phyloP scores from a whole-genome alignment of 2,888 invertebrate species.

The Piscicola geometra region DNA sequence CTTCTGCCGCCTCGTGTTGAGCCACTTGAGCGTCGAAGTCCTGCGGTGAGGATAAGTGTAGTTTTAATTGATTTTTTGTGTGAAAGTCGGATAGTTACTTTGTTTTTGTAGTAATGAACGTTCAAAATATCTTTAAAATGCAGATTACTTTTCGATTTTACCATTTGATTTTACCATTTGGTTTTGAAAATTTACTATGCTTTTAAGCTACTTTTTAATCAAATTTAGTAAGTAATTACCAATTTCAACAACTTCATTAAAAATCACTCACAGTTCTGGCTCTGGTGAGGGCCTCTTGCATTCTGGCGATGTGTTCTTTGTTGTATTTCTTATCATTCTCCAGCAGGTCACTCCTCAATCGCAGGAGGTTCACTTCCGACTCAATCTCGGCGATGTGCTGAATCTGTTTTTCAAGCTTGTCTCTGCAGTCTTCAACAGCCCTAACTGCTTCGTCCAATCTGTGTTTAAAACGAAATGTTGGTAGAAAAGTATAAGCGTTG shows the following conservation, averaged over 20 bases:
- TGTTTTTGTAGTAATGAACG: too few relatives aligned
- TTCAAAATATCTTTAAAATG: too few relatives aligned
- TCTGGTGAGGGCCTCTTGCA: slow-evolving; percentile 28
- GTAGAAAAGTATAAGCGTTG: not conserved
- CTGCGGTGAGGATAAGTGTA: too few relatives aligned
- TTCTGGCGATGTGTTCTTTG: slow-evolving; percentile 17
- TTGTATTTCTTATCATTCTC: slow-evolving; percentile 29
- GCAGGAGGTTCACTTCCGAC: slow-evolving; percentile 30
- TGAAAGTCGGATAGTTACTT: too few relatives aligned
- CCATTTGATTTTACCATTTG: too few relatives aligned
- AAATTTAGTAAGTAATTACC: too few relatives aligned
- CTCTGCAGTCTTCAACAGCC: slow-evolving; percentile 32
- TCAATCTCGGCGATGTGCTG: slow-evolving; percentile 33
- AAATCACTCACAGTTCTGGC: slow-evolving; percentile 31
- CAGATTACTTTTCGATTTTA: too few relatives aligned
- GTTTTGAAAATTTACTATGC: too few relatives aligned
- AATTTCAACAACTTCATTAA: too few relatives aligned
- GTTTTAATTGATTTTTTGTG: too few relatives aligned
- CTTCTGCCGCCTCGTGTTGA: slow-evolving; percentile 30
- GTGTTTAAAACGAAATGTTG: not conserved
- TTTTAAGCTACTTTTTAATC: too few relatives aligned
- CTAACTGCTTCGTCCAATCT: slow-evolving; percentile 29
- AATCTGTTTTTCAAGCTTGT: slow-evolving; percentile 33
- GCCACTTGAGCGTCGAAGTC: slow-evolving; percentile 34
- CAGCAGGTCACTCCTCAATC: slow-evolving; percentile 27